Conservation (phyloP, 2,797 vertebrate genomes). For the Malurus splendens region DNA sequence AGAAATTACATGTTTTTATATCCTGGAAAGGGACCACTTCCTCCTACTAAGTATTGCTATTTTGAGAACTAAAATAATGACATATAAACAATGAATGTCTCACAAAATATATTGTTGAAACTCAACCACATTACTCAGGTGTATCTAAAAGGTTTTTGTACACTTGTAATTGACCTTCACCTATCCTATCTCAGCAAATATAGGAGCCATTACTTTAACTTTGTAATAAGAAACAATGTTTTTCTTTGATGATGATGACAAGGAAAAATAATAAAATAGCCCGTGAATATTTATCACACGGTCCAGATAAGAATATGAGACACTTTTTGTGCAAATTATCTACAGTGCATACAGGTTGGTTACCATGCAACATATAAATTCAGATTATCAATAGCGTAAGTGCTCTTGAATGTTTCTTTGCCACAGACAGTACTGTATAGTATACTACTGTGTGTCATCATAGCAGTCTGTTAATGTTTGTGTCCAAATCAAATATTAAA, state of each 20-base stretch:
- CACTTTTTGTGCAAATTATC: neutral
- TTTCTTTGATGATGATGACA: constrained; percentile 14
- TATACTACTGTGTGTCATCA: neutral
- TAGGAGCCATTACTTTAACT: neutral
- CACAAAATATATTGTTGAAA: neutral
- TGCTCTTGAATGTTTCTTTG: neutral
- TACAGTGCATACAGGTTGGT: neutral
- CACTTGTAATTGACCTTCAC: neutral
- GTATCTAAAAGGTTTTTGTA: neutral
- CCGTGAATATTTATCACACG: constrained; percentile 13
- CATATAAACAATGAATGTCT: neutral
- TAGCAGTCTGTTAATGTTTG: neutral
- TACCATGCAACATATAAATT: constrained; percentile 13
- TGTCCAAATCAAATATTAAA: neutral
- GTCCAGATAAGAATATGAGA: neutral
- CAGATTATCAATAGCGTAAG: constrained; percentile 17
- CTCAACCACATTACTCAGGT: neutral
- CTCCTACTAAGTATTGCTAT: neutral
- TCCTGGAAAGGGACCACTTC: neutral
- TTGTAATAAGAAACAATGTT: neutral
- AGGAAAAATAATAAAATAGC: neutral
- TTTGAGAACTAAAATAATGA: constrained; percentile 18
- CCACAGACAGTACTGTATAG: neutral
- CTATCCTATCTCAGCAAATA: neutral
- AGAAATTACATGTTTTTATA: neutral